phyloP scores from a whole-genome alignment of 1,140 invertebrate species.

The Chionoecetes opilio region DNA sequence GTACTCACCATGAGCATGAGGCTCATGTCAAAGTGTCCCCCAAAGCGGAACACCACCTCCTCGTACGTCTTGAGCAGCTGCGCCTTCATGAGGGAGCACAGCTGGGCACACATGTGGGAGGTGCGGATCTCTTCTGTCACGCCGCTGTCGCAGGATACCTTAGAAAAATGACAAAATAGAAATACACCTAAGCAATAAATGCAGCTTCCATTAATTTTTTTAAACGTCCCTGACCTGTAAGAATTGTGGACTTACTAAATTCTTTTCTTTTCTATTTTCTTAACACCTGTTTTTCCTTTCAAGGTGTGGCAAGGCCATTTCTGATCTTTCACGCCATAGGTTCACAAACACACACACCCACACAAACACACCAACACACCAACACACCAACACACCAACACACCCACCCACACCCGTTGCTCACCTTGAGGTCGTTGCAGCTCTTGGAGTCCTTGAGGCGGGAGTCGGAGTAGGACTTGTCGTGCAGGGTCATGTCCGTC shows the following conservation, averaged over 20 bases:
- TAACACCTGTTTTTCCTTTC: too few species aligned
- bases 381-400: too few species aligned
- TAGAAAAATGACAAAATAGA: not conserved
- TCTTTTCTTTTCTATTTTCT: too few species aligned
- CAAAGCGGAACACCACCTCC: slow-evolving; percentile 86
- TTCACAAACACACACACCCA: too few species aligned
- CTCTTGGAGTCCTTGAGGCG: slow-evolving; percentile 80
- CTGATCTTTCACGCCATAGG: too few species aligned
- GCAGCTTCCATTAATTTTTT: too few species aligned
- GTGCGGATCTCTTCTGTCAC: slow-evolving; percentile 82
- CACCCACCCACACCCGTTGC: slow-evolving; percentile 86
- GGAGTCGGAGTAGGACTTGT: slow-evolving; percentile 64
- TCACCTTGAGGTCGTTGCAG: slow-evolving; percentile 78
- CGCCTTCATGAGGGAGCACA: slow-evolving; percentile 90
- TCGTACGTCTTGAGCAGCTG: slow-evolving; percentile 90
- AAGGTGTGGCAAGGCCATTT: too few species aligned
- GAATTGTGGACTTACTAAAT: too few species aligned
- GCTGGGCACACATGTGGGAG: slow-evolving; percentile 88
- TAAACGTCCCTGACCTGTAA: too few species aligned
- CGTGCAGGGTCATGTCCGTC: slow-evolving; percentile 76
- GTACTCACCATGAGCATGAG: slow-evolving; percentile 76
- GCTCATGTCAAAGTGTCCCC: slow-evolving; percentile 82
- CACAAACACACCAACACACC: too few species aligned
- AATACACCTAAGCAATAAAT: too few species aligned
- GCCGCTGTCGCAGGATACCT: slow-evolving; percentile 70